Base-by-base conservation (phyloP, 2,797 vertebrate species). In the Anguilla megastoma region DNA sequence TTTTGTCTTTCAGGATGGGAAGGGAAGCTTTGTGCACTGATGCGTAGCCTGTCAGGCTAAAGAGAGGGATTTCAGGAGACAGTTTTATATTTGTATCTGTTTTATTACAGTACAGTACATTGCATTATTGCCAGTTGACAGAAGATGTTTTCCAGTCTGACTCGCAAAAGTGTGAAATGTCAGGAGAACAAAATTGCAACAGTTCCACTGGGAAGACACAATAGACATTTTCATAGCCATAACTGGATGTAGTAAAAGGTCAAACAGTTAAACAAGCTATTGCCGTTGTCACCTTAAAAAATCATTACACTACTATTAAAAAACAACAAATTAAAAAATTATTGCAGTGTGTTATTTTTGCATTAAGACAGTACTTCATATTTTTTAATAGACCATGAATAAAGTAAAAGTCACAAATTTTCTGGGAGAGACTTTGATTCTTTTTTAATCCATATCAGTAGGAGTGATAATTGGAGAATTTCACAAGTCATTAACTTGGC, bases 1-100 rank as follows among this genome's bases (percentile, higher is more conserved):
- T 89, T 86, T 36, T 21, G 54, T 48, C 41, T 45, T 83, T 66
- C 89, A 91, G 90, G 88, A 90, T 90, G 90, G 74, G 88, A 90
- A 66, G 90, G 84, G 87, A 76, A 30, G 86, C 83, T 60, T 33
- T 48, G 50, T 79, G 76, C 76, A 24, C 33, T 21, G 76, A 45
- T 21, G 76, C 36, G 1, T 2, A 5, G 76, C 76, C 18, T 48
- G 16, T 50, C 18, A 21, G 5, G 21, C 79, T 24, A 21, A 82
- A 48, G 79, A 3, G 79, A 79, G 18, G n/a, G 41, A 50, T 50
- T 48, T 6, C 79, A n/a, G 79, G 41, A 48, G 79, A 30, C 5
- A 24, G 41, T 82, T 82, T 82, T 82, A 24, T 82, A 82, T 82
- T 24, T 82, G 2, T 50, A 4, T 50, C 10, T 48, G 18, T 50